Percentiles rank a stretch among this genome's conserved stretches.
phyloP scores from a whole-genome alignment of 2,797 vertebrate species.

The Zonotrichia albicollis region DNA sequence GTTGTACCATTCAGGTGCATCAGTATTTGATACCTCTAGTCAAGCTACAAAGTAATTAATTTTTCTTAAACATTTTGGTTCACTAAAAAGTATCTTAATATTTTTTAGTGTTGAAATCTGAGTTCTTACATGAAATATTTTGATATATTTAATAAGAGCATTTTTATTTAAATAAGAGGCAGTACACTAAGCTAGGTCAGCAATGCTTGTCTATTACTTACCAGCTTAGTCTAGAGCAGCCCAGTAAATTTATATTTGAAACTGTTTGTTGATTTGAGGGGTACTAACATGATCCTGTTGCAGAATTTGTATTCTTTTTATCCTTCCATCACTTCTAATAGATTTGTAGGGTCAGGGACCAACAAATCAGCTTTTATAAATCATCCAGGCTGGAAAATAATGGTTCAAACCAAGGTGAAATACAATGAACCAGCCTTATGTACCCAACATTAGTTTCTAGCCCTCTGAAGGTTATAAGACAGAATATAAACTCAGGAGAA shows the following conservation, averaged over 20 bases:
- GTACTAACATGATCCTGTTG: background rate
- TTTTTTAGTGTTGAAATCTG: background rate
- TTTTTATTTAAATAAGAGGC: background rate
- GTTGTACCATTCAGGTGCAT: background rate
- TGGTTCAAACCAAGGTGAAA: background rate
- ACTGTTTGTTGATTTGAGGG: background rate
- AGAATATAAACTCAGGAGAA: constrained; percentile 47
- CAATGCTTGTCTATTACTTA: background rate
- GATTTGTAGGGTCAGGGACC: constrained; percentile 11
- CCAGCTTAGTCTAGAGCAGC: background rate
- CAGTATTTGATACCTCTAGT: background rate
- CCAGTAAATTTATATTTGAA: background rate
- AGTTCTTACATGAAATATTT: background rate
- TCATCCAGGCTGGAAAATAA: background rate
- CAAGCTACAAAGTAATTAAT: background rate
- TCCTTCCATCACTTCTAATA: background rate
- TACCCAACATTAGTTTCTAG: background rate
- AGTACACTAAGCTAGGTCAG: background rate
- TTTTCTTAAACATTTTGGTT: background rate
- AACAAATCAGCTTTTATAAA: constrained; percentile 15
- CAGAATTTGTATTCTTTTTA: background rate
- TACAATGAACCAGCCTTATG: background rate
- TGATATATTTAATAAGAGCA: background rate
- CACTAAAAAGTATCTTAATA: background rate
- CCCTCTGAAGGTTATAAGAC: background rate